Conservation (phyloP, 2,888 invertebrate genomes). For the Andricus curvator region DNA sequence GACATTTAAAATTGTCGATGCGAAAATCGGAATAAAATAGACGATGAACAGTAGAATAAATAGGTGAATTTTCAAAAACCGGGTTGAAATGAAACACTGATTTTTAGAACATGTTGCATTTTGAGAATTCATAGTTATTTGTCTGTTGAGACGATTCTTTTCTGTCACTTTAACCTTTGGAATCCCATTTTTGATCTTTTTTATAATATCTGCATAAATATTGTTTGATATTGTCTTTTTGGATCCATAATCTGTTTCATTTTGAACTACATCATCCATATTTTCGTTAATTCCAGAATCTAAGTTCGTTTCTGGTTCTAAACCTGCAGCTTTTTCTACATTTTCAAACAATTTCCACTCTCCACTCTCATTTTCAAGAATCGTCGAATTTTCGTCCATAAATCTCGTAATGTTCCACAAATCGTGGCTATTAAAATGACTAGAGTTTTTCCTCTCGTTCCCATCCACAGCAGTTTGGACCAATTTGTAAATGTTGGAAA, state of each 20-base stretch:
- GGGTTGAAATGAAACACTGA: constrained; percentile 65
- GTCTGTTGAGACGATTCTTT: constrained; percentile 14
- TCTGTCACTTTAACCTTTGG: constrained; percentile 42
- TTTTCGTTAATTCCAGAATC: background rate
- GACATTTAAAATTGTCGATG: constrained; percentile 46
- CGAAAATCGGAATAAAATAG: constrained; percentile 52
- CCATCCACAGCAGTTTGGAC: constrained; percentile 57
- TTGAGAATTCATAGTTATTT: background rate
- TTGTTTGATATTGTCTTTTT: constrained; percentile 49
- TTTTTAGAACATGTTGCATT: constrained; percentile 49
- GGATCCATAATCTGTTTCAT: background rate
- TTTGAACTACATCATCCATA: background rate
- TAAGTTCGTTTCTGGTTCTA: constrained; percentile 4
- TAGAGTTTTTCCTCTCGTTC: constrained; percentile 15
- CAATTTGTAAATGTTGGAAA: constrained; percentile 65
- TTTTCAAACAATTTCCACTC: constrained; percentile 18
- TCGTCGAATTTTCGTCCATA: background rate
- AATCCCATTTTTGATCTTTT: constrained; percentile 61
- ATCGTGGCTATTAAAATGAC: constrained; percentile 39
- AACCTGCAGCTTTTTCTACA: background rate
- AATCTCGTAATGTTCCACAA: constrained; percentile 31
- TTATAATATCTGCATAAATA: constrained; percentile 65
- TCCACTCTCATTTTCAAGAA: background rate
- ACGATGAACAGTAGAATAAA: constrained; percentile 66
- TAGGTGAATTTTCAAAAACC: constrained; percentile 68